Conservation (phyloP, 2,113 vertebrate genomes). For the Cervus canadensis region DNA sequence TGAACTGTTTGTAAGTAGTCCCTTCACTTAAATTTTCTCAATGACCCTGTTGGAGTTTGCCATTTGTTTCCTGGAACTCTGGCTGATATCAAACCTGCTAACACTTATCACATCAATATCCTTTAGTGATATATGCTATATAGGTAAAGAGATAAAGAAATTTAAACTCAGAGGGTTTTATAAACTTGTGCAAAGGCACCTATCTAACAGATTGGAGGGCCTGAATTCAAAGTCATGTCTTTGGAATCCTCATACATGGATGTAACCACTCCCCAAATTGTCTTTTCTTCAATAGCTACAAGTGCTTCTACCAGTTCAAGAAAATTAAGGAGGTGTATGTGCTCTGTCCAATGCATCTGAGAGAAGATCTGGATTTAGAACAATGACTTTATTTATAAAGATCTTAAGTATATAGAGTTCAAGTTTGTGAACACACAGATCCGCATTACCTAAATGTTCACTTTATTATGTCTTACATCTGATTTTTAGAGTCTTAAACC, state of each 20-base stretch:
- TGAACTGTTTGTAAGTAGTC: background rate
- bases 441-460: background rate
- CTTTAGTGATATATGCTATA: background rate
- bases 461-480: background rate
- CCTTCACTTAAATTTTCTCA: background rate
- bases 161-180: background rate
- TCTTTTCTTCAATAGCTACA: background rate
- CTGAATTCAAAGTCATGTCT: background rate
- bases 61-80: background rate
- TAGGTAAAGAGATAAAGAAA: background rate
- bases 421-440: background rate
- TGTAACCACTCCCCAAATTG: fast-evolving
- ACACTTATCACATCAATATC: background rate
- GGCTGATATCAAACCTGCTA: background rate
- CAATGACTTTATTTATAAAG: background rate
- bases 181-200: background rate
- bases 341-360: background rate
- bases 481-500: background rate
- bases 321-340: background rate
- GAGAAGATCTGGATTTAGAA: background rate
- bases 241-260: background rate
- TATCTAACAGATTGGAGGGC: background rate
- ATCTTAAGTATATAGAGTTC: background rate
- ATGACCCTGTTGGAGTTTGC: background rate
- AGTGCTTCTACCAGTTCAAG: background rate